These are phyloP conservation scores for Macrosteles quadrilineatus DNA, from an alignment of 1,140 invertebrate genomes.

Conservation along the genomic window DNA sequence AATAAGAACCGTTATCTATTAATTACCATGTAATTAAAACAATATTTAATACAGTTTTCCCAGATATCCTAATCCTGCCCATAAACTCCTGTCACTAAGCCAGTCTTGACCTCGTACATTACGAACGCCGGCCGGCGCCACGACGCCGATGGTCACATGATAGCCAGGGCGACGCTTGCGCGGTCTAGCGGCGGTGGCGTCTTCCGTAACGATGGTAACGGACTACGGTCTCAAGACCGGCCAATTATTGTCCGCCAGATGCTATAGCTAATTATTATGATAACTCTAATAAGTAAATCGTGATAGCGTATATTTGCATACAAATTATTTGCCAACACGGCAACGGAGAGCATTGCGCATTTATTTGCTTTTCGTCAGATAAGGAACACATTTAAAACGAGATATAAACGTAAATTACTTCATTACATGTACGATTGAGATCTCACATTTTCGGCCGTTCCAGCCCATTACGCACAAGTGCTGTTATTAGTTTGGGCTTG, in stretches of 20 bases:
- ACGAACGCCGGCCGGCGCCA: too few species aligned
- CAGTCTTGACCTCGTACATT: too few species aligned
- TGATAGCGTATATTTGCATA: not conserved
- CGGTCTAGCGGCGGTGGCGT: not conserved
- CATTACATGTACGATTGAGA: not conserved
- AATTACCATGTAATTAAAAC: too few species aligned
- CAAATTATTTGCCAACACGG: conserved; percentile 13
- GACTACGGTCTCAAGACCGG: not conserved
- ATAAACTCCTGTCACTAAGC: too few species aligned
- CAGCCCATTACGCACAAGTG: not conserved
- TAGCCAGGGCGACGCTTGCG: not conserved
- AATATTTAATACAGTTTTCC: too few species aligned
- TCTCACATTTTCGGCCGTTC: conserved; percentile 10
- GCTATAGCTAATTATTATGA: conserved; percentile 12
- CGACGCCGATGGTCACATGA: not conserved
- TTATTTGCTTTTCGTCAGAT: conserved; percentile 14
- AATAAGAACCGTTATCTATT: too few species aligned
- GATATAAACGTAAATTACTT: conserved; percentile 6
- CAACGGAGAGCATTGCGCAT: not conserved
- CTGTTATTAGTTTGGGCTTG: conserved; percentile 1
- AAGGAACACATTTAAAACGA: not conserved
- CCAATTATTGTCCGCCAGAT: not conserved
- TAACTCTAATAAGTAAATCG: conserved; percentile 16
- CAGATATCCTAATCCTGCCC: too few species aligned
- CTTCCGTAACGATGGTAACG: too few species aligned